Base-by-base conservation (phyloP, 2,797 vertebrate species). In the Poliocrania exsul region DNA sequence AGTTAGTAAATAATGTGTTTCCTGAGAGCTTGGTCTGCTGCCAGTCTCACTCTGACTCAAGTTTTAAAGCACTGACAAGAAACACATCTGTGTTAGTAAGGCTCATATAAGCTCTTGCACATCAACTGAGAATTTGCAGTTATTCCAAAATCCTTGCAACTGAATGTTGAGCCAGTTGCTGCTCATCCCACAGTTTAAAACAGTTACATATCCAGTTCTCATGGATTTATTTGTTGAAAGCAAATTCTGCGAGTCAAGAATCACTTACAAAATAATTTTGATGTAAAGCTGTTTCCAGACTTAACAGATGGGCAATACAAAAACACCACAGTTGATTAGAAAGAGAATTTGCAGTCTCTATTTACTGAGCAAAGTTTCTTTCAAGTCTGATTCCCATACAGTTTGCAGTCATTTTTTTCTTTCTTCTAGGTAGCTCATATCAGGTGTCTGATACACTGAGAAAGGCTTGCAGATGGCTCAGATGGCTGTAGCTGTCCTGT, bases 381-480 rank as follows among this genome's bases (percentile, higher is more conserved):
- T 73, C 13, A 50, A 9, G 53, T 49, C 53, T 71, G 40, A n/a
- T 23, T 85, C 71, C 64, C 2, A 0, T 51, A 47, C 6, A 9
- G 29, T 58, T 70, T 47, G 37, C 24, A 25, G 53, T 82, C 9
- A 28, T 13, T 9, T 13, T 13, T 11, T 13, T 13, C 40, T 35
- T 57, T 50, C 5, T 11, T 57, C 5, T 16, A 11, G 24, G 40
- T 47, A 64, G 58, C 3, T 3, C 0, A 0, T 65, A 8, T 65
- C 18, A 5, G 17, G 2, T 74, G 28, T 18, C 46, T 56, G 65
- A 77, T 83, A 40, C 10, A 7, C 37, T 79, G 70, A 67, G 62
- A 73, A 9, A 28, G 18, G 13, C 69, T 56, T 71, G 37, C 44
- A 40, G 40, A 3, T 5, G 25, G 35, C 25, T 86, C 9, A 1